Evolutionary conservation across 2,113 vertebrate species (phyloP), one percentile per base, ranked within the genome.

Genomic region (Abramis brama): DNA sequence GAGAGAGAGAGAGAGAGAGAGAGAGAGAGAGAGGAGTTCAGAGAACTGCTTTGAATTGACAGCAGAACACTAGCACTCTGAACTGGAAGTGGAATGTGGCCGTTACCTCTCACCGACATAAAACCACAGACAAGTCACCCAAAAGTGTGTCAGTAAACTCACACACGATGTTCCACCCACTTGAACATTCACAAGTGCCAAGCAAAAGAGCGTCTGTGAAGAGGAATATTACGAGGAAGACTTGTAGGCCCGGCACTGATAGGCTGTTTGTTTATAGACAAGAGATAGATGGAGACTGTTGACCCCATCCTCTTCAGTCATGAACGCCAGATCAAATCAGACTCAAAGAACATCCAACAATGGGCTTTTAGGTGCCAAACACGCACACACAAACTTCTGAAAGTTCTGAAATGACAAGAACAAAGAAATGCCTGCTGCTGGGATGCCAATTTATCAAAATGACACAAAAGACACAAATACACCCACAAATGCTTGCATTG

Each of bases 261-360:
- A 39, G 43, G 6, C 30, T 30, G 23, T 19, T n/a, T 27, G 17
- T 68, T 62, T 80, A 11, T 27, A 70, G 45, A 60, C 11, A 80
- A 80, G 60, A 80, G 66, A 80, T 11, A 59, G 36, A 75, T 30
- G 50, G 30, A 68, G 73, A 87, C 66, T 39, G 47, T 71, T 83
- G 82, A 59, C 82, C 79, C n/a, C 13, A 64, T 80, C 59, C 68
- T 25, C 71, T 39, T 74, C 60, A 50, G 70, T 52, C 47, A 27
- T 27, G 8, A 64, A 83, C 10, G 21, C 39, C 81, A 52, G 27
- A 19, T 77, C 45, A 47, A 86, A 45, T 77, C 59, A 76, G 57
- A 36, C 79, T 60, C 55, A 62, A 71, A 62, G 52, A 62, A 60
- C 36, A 43, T 64, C 68, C 62, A 60, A 85, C 75, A 79, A 52